phyloP scores from a whole-genome alignment of 2,113 vertebrate species.

The Nicator chloris region DNA sequence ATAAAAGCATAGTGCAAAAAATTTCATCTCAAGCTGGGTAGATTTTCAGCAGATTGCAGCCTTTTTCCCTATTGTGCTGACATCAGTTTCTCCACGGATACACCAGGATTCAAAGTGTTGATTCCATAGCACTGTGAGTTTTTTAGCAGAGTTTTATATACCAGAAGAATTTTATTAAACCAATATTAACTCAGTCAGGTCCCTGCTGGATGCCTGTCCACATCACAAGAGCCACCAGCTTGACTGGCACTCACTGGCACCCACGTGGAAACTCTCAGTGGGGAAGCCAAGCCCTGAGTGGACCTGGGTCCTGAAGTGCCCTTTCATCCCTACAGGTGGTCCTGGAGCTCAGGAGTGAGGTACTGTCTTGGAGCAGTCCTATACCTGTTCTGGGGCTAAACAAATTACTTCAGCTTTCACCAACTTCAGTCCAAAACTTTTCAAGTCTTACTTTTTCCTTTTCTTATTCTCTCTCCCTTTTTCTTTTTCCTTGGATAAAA shows the following conservation, averaged over 20 bases:
- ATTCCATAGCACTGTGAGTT: background rate
- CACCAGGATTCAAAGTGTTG: background rate
- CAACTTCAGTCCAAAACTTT: background rate
- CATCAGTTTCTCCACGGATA: background rate
- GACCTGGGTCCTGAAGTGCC: background rate
- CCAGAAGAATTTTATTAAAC: constrained; percentile 17
- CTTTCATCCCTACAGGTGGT: constrained; percentile 40
- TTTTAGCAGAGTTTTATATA: constrained; percentile 28
- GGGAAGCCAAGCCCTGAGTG: background rate
- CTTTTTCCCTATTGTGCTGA: background rate
- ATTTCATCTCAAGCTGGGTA: background rate
- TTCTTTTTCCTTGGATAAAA: background rate
- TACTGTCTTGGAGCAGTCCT: background rate
- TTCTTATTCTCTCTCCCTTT: background rate
- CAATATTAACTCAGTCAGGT: constrained; percentile 1
- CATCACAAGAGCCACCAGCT: background rate
- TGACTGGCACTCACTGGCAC: constrained; percentile 41
- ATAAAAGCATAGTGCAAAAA: background rate
- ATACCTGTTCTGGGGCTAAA: constrained; percentile 34
- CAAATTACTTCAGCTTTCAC: constrained; percentile 49
- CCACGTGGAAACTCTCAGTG: background rate
- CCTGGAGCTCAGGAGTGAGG: constrained; percentile 4
- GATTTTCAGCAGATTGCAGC: background rate
- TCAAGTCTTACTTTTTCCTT: background rate
- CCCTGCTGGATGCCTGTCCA: constrained; percentile 19